These are phyloP conservation scores for Xylocopa sonorina DNA, from an alignment of 1,140 invertebrate genomes.

Conservation along the genomic window DNA sequence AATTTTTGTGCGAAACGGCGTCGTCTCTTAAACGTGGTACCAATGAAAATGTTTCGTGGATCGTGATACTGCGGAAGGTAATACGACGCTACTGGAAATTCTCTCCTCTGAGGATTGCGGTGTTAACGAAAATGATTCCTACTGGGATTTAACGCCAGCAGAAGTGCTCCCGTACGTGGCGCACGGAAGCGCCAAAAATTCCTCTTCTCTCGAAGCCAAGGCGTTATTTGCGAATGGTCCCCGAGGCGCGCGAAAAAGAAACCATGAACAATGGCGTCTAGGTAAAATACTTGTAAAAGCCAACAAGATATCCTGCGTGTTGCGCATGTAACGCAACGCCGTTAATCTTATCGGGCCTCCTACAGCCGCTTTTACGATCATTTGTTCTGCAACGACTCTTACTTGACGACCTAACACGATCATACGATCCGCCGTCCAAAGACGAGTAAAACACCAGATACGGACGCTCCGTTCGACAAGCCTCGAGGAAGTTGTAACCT, in stretches of 20 bases:
- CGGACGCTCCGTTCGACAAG: background rate
- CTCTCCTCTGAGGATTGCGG: background rate
- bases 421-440: background rate
- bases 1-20: too few relatives aligned
- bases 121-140: too few relatives aligned
- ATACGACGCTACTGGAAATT: background rate
- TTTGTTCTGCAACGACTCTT: background rate
- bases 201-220: too few relatives aligned
- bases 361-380: background rate
- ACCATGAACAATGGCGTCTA: too few relatives aligned
- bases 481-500: background rate
- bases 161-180: background rate
- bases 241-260: too few relatives aligned
- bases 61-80: too few relatives aligned
- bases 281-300: too few relatives aligned
- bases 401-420: background rate
- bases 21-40: too few relatives aligned
- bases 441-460: background rate
- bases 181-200: too few relatives aligned
- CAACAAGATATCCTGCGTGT: background rate
- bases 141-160: too few relatives aligned
- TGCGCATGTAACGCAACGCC: background rate
- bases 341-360: conserved; percentile 28
- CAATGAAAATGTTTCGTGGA: too few relatives aligned
- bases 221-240: background rate